Conservation (phyloP, 1,140 invertebrate genomes). For the Anastrepha ludens region DNA sequence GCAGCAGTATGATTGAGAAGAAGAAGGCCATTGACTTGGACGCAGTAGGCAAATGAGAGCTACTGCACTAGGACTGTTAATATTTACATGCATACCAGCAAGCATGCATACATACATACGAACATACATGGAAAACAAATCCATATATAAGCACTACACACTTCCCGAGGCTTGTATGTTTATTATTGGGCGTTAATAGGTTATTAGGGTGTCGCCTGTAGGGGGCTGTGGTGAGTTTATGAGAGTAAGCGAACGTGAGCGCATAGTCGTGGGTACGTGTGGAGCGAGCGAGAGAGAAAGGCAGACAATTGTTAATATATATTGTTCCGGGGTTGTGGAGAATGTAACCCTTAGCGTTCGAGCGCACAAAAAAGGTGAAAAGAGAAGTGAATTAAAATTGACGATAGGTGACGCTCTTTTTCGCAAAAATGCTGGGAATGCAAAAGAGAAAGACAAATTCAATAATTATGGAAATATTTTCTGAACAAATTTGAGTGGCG, state of each 20-base stretch:
- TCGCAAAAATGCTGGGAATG: too few species aligned
- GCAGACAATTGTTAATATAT: background rate
- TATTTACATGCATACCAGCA: background rate
- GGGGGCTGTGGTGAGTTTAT: constrained; percentile 1
- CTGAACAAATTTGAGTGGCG: too few species aligned
- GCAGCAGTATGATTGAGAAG: background rate
- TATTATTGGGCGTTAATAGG: background rate
- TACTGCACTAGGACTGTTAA: background rate
- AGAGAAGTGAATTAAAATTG: background rate
- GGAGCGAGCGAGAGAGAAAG: constrained; percentile 4
- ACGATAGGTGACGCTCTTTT: too few species aligned
- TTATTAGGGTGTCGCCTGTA: background rate
- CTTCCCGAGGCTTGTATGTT: background rate
- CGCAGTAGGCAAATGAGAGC: constrained; percentile 27
- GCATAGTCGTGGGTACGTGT: background rate
- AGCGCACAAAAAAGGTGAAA: background rate
- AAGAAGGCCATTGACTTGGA: constrained; percentile 25
- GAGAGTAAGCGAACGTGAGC: background rate
- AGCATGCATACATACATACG: background rate
- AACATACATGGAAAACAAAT: background rate
- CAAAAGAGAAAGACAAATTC: too few species aligned
- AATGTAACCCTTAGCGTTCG: background rate
- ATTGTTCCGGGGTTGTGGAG: constrained; percentile 16
- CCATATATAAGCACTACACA: background rate
- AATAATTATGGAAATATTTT: too few species aligned